These are phyloP conservation scores for Cecidostiba fungosa DNA, from an alignment of 2,888 invertebrate genomes.

Conservation along the genomic window DNA sequence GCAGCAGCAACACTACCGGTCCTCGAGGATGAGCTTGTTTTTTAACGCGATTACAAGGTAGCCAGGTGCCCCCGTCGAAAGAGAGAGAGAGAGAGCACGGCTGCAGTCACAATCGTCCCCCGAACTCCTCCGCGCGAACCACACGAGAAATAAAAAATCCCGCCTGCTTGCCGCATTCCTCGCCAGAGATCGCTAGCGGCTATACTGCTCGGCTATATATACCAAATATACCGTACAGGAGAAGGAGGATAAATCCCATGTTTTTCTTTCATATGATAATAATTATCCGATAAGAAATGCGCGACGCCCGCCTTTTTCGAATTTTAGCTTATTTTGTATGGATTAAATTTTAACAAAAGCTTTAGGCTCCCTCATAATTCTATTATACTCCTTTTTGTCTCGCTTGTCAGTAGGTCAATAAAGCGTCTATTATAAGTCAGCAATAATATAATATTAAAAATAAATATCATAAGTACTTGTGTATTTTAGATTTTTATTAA, in stretches of 20 bases:
- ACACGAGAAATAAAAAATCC: conserved; percentile 76
- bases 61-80: conserved; percentile 3
- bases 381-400: no score
- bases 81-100: conserved; percentile 14
- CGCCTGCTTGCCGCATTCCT: conserved; percentile 75
- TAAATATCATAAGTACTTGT: no score
- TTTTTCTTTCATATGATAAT: no score
- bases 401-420: no score
- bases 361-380: no score
- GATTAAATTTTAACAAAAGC: no score
- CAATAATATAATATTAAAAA: no score
- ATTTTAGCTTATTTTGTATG: no score
- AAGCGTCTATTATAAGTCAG: no score
- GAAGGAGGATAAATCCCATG: not conserved
- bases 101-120: not conserved
- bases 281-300: not conserved
- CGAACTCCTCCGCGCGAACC: conserved; percentile 71
- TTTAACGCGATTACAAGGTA: conserved; percentile 7
- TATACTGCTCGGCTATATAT: not conserved
- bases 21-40: not conserved
- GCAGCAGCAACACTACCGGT: not conserved
- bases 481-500: not conserved
- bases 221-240: not conserved
- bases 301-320: not conserved
- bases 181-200: conserved; percentile 71